Percentiles rank a stretch among this genome's conserved stretches.
Conservation (phyloP, 2,888 invertebrate species). For the Lypha dubia region DNA sequence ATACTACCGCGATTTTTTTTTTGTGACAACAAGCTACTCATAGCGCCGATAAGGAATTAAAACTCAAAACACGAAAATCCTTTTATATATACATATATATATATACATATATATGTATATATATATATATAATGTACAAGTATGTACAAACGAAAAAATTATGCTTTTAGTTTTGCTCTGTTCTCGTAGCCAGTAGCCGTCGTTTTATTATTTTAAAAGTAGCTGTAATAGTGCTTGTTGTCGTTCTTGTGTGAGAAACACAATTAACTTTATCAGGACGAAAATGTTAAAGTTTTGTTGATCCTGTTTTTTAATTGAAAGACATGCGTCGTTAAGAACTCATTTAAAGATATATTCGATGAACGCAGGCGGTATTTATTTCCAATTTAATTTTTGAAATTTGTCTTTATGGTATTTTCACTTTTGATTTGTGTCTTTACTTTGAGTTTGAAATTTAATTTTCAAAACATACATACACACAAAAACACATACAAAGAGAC, state of each 20-base stretch:
- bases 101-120: too few relatives aligned
- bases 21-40: slow-evolving; percentile 79
- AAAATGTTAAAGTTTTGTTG: not conserved
- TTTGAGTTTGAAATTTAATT: not conserved
- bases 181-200: not conserved
- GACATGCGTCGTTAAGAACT: not conserved
- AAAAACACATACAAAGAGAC: slow-evolving; percentile 4
- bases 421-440: too few relatives aligned
- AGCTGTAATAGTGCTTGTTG: not conserved
- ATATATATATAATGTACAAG: too few relatives aligned
- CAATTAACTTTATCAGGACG: not conserved
- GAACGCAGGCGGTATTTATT: not conserved
- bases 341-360: not conserved
- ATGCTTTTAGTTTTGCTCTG: not conserved
- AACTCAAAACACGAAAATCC: slow-evolving; percentile 48
- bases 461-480: not conserved
- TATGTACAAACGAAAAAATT: too few relatives aligned
- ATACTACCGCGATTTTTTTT: slow-evolving; percentile 80
- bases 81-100: slow-evolving; percentile 14
- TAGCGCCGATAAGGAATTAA: slow-evolving; percentile 72
- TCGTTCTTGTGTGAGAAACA: not conserved
- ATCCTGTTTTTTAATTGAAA: slow-evolving; percentile 3
- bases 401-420: not conserved
- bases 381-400: too few relatives aligned
- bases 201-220: not conserved